phyloP scores from a whole-genome alignment of 2,888 invertebrate genomes.

The Stictocephala bisonia region DNA sequence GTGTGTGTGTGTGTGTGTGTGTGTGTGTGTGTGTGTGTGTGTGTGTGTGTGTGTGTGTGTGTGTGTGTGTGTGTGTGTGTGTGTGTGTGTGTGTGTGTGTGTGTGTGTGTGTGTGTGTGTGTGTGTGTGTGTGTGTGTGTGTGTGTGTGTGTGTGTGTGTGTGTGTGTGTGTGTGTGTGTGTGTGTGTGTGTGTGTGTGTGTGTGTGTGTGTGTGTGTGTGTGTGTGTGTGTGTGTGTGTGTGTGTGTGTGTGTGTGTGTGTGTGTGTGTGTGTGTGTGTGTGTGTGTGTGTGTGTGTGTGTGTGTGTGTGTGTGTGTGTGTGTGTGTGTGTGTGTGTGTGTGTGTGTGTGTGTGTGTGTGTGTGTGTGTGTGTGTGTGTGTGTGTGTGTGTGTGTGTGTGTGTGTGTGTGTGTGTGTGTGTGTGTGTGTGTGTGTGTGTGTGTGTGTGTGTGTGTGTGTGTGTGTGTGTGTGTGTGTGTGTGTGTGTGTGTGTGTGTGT shows the following conservation, averaged over 20 bases:
- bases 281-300: constrained; percentile 30
- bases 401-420: constrained; percentile 38
- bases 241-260: constrained; percentile 38
- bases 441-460: constrained; percentile 38
- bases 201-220: constrained; percentile 38
- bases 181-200: constrained; percentile 35
- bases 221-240: constrained; percentile 36
- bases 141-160: constrained; percentile 36
- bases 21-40: neutral
- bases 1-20: neutral
- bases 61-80: neutral
- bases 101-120: constrained; percentile 14
- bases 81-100: neutral
- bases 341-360: constrained; percentile 36
- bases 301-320: constrained; percentile 33
- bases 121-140: constrained; percentile 33
- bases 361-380: constrained; percentile 36
- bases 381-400: constrained; percentile 38
- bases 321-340: constrained; percentile 38
- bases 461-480: constrained; percentile 20
- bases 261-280: constrained; percentile 34
- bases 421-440: constrained; percentile 38
- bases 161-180: constrained; percentile 34
- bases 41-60: neutral
- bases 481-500: constrained; percentile 36